phyloP scores from a whole-genome alignment of 2,113 vertebrate genomes.

The Pelecanoides urinatrix region DNA sequence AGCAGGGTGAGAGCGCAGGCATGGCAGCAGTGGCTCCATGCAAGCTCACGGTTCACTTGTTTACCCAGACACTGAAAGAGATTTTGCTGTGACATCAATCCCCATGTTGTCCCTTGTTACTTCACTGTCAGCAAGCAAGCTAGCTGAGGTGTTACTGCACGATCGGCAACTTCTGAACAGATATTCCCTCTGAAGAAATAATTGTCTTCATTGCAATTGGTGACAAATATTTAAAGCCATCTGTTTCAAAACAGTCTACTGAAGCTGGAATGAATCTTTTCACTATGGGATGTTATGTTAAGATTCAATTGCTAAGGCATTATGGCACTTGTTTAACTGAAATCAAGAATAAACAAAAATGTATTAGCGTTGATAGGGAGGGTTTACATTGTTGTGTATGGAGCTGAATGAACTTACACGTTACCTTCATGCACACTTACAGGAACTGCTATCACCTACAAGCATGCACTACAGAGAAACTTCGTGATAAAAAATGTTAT shows the following conservation, averaged over 20 bases:
- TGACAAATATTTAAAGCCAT: background rate
- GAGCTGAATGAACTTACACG: background rate
- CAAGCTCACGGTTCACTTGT: accelerated
- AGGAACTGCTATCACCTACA: background rate
- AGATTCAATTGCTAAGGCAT: background rate
- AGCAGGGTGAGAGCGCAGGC: background rate
- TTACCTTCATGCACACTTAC: background rate
- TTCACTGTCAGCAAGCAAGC: background rate
- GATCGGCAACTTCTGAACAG: background rate
- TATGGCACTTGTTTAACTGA: background rate
- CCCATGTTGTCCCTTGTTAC: background rate
- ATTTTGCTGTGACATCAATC: background rate
- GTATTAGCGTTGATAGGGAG: background rate
- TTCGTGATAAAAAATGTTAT: background rate
- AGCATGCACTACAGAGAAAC: background rate
- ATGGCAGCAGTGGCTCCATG: background rate
- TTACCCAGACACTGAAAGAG: background rate
- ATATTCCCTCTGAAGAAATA: background rate
- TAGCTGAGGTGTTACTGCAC: background rate
- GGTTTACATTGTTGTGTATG: background rate
- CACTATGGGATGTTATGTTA: background rate
- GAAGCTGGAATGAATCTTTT: background rate
- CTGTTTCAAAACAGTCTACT: background rate
- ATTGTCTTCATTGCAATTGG: background rate
- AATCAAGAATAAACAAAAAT: background rate